Base-by-base conservation (phyloP, 2,888 invertebrate species). In the Megalurothrips usitatus region DNA sequence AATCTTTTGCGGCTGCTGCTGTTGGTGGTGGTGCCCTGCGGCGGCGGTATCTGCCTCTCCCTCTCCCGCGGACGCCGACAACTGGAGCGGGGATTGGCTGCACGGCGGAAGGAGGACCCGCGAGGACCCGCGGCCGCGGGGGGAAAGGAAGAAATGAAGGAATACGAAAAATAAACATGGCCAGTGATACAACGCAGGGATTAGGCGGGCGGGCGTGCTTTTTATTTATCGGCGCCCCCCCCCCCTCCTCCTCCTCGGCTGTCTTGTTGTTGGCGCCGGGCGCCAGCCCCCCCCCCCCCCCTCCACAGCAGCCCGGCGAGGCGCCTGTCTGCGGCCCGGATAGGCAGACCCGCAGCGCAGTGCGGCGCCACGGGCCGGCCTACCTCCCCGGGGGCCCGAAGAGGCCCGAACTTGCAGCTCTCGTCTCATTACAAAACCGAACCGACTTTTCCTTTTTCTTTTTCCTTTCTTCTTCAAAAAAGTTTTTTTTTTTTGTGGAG, bases 101-200 rank as follows among this genome's bases (percentile, higher is more conserved):
- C n/a, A 10, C 68, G 68, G 23, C 68, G 26, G 14, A 58, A 19
- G 58, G n/a, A 58, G 58, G 14, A 58, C 19, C 17, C 58, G 52
- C 10, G 49, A 14, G 10, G 49, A 17, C 14, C 14, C 52, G 52
- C 1, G 58, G 58, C 58, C 58, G 17, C 58, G 58, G 58, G 58
- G 58, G 17, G 14, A 75, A 26, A 75, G 58, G 17, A n/a, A 75
- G 68, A 75, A 75, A 75, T 75, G 68, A 75, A 75, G 68, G 23
- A 75, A 75, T 23, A 26, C 68, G 68, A 75, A 75, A 75, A 75
- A 75, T 75, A 75, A 75, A 75, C 68, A 75, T 75, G 68, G 68
- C 68, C 68, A 75, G 68, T 75, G 68, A 75, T 75, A 75, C 68
- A 75, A 75, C 26, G 68, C 68, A 26, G 26, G 68, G 68, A 75